Evolutionary conservation across 2,888 invertebrate species (phyloP), one percentile per base, ranked within the genome.

Genomic region (Drosophila barbarae): DNA sequence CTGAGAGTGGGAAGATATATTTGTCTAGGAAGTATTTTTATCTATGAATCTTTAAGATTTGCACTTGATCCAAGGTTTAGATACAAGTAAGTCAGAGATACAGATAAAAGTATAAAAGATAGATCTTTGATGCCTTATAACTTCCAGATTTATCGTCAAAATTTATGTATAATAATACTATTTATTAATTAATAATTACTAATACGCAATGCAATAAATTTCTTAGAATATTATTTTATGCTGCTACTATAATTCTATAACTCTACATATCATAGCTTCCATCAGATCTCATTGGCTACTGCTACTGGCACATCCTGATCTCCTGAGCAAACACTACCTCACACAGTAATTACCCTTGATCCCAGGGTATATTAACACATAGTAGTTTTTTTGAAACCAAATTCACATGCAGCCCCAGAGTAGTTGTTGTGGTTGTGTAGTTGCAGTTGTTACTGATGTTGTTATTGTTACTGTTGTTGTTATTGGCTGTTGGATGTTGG

Each of bases 391-490:
- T 61, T 38, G 42, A 44, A 67, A 74, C 80, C 53, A 66, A 83
- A 70, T 83, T 74, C 60, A 71, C 51, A 72, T 57, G 67, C 72
- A 71, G 71, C 36, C 60, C 57, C 26, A 9, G 13, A 3, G 46
- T 66, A 69, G 83, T 67, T 69, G 84, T 73, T 77, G 46, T 28
- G 46, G 46, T 18, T 46, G 46, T 46, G 82, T 70, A 70, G 76
- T 76, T 76, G 73, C 76, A 75, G 82, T 75, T 72, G 78, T 73
- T 78, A 76, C 75, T 77, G 61, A 13, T 56, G 65, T 70, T 64
- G 71, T 61, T 56, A 71, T 50, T 49, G 70, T 38, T 38, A 38
- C 44, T 28, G 36, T 53, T 69, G 46, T 32, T 52, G 42, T 26
- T 38, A 26, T 61, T 47, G 44, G 49, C 26, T 65, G 65, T 41